Percentiles rank a stretch among this genome's conserved stretches.
phyloP scores from a whole-genome alignment of 2,113 vertebrate species.

The Chauna torquata region DNA sequence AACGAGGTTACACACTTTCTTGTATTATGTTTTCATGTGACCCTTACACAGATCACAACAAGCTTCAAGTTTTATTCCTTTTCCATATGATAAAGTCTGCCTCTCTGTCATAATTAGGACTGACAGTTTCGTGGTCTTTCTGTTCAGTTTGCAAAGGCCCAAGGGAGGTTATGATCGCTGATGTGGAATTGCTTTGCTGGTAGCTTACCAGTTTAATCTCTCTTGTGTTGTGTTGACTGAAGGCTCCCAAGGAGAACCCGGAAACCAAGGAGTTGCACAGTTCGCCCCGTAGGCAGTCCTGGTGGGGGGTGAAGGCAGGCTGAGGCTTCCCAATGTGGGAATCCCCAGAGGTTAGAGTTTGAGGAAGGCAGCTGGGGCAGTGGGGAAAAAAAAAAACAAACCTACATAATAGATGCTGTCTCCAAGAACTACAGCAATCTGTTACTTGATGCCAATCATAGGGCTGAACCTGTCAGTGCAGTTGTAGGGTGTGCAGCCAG shows the following conservation, averaged over 20 bases:
- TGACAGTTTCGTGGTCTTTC: background rate
- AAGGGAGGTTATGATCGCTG: background rate
- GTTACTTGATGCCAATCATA: background rate
- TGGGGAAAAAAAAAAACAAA: too few relatives aligned
- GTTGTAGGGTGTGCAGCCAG: background rate
- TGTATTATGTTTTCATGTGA: background rate
- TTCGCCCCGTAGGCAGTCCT: background rate
- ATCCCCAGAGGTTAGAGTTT: conserved; percentile 31
- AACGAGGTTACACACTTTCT: background rate
- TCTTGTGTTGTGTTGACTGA: background rate
- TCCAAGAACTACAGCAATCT: background rate
- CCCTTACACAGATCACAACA: background rate
- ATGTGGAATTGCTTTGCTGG: background rate
- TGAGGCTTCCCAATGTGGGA: background rate
- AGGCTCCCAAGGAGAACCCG: background rate
- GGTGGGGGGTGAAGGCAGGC: background rate
- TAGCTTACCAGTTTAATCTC: background rate
- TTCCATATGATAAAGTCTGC: background rate
- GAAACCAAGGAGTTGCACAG: background rate
- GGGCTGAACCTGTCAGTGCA: background rate
- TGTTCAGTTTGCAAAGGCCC: background rate
- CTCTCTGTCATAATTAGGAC: background rate
- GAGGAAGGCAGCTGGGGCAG: background rate
- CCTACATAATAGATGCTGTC: background rate
- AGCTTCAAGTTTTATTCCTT: background rate